phyloP scores from a whole-genome alignment of 2,113 vertebrate species.

The Strix uralensis region DNA sequence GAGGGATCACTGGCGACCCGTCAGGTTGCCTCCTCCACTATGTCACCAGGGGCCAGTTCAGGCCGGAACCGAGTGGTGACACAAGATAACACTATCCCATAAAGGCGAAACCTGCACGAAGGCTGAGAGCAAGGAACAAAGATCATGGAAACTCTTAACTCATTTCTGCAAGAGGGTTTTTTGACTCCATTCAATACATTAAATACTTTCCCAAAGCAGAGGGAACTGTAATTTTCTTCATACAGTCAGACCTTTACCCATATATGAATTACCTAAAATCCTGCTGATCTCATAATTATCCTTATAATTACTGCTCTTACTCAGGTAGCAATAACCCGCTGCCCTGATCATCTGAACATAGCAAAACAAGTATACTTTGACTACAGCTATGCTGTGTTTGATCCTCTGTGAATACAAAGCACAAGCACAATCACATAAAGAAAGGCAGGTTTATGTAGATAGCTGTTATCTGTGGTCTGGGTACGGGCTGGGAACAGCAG shows the following conservation, averaged over 20 bases:
- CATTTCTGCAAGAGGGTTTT: background rate
- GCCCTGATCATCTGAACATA: background rate
- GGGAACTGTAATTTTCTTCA: background rate
- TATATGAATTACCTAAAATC: background rate
- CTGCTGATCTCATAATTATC: background rate
- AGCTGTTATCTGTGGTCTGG: background rate
- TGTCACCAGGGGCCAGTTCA: slow-evolving; percentile 4
- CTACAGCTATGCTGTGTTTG: background rate
- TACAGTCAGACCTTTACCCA: background rate
- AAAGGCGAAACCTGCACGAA: background rate
- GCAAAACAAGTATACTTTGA: background rate
- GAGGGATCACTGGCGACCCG: background rate
- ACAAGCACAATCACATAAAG: background rate
- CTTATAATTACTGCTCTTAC: background rate
- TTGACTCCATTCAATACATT: background rate
- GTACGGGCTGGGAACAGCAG: background rate
- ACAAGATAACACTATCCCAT: slow-evolving; percentile 12
- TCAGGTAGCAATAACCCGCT: background rate
- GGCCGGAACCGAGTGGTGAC: background rate
- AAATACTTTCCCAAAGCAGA: background rate
- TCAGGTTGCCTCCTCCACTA: background rate
- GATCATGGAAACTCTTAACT: slow-evolving; percentile 27
- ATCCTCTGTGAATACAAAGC: background rate
- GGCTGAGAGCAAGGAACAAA: background rate
- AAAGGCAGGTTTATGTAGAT: background rate